These are phyloP conservation scores for Semnornis frantzii DNA, from an alignment of 2,113 vertebrate species.

Conservation along the genomic window DNA sequence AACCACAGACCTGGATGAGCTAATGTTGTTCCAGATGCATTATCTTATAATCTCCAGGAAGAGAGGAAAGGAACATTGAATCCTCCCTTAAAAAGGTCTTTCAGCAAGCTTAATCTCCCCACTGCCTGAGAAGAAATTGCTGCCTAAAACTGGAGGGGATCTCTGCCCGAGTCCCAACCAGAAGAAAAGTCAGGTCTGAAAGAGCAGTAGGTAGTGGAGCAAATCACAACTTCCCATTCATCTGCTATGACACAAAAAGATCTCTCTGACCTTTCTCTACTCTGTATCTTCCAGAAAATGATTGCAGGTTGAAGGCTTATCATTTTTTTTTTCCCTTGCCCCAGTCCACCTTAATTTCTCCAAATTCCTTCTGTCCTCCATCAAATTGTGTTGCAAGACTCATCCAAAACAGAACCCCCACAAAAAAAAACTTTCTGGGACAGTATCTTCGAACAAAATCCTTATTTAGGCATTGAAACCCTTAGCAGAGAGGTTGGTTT, in stretches of 20 bases:
- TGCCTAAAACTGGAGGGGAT: not conserved
- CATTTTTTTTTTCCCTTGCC: not conserved
- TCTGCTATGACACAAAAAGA: not conserved
- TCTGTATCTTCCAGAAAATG: not conserved
- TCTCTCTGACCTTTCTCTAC: not conserved
- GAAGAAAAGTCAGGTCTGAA: conserved; percentile 19
- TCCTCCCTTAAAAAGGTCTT: conserved; percentile 35
- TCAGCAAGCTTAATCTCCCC: not conserved
- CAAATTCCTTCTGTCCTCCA: not conserved
- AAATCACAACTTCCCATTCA: not conserved
- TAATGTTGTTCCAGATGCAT: conserved; percentile 75
- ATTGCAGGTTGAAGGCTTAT: not conserved
- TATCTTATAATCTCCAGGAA: conserved; percentile 75
- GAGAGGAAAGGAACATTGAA: conserved; percentile 27
- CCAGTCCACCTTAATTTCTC: not conserved
- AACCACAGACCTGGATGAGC: conserved; percentile 73
- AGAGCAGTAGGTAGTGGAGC: not conserved
- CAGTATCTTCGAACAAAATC: not conserved
- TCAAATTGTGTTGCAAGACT: not conserved
- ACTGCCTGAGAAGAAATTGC: not conserved
- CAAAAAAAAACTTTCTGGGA: not conserved
- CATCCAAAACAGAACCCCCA: not conserved
- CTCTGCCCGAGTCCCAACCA: not conserved
- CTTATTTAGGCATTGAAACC: not conserved
- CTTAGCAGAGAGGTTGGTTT: not conserved